Conservation (phyloP, 2,797 vertebrate genomes). For the Buphagus erythrorhynchus region DNA sequence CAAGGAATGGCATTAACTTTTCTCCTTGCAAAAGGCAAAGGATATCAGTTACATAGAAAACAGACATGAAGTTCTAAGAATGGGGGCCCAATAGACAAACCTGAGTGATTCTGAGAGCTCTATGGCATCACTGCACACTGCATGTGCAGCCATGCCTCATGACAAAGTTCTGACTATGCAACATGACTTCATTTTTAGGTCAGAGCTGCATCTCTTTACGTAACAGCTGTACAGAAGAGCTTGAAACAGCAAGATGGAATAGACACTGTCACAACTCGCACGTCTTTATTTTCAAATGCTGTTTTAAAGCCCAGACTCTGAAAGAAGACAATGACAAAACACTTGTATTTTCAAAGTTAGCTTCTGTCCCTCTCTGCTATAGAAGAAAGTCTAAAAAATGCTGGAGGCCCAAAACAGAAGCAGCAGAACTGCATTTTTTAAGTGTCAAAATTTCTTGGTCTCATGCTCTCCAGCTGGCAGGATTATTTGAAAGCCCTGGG, state of each 20-base stretch:
- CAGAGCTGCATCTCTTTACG: fast-evolving
- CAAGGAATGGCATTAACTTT: neutral
- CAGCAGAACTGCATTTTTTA: neutral
- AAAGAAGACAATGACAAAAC: neutral
- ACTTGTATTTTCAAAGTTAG: neutral
- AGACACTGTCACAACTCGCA: neutral
- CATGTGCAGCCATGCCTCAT: fast-evolving
- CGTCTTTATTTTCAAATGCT: neutral
- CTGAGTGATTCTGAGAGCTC: neutral
- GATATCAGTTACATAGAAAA: neutral
- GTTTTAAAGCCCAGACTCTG: neutral
- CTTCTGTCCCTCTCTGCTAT: neutral
- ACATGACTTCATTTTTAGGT: neutral
- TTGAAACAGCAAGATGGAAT: neutral
- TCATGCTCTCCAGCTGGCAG: neutral
- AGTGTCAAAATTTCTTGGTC: neutral
- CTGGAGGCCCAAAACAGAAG: neutral
- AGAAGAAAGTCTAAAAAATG: neutral
- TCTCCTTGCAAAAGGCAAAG: neutral
- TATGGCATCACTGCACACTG: fast-evolving
- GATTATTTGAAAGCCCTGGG: neutral
- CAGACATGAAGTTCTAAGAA: neutral
- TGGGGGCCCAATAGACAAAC: fast-evolving
- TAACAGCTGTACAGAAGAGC: neutral
- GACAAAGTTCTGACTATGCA: neutral